phyloP scores from a whole-genome alignment of 2,797 vertebrate species.

The Nannoperca australis region DNA sequence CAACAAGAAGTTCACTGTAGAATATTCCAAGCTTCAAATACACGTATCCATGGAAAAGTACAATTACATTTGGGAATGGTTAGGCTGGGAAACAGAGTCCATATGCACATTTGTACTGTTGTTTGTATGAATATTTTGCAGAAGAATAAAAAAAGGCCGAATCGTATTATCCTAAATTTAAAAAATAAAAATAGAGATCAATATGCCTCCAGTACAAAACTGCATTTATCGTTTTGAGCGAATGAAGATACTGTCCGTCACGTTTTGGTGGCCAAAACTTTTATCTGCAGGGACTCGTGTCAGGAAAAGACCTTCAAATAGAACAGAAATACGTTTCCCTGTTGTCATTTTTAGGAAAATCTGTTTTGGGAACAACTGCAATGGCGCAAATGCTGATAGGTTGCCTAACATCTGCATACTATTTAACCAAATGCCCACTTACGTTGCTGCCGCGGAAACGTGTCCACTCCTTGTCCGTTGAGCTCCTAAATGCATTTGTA shows the following conservation, averaged over 20 bases:
- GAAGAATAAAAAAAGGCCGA: not conserved
- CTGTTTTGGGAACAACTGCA: not conserved
- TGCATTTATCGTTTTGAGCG: not conserved
- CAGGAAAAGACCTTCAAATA: constrained; percentile 41
- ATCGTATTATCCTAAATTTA: not conserved
- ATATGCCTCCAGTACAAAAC: not conserved
- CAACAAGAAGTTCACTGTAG: constrained; percentile 10
- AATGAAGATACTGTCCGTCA: constrained; percentile 18
- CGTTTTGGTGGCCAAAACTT: constrained; percentile 19
- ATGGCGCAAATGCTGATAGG: not conserved
- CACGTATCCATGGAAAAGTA: not conserved
- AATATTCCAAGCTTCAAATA: constrained; percentile 20
- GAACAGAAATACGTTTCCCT: constrained; percentile 16
- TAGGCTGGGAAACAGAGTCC: not conserved
- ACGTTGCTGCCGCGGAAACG: constrained; percentile 92
- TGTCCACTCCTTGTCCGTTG: constrained; percentile 98
- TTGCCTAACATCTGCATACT: constrained; percentile 10
- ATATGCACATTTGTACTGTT: constrained; percentile 2
- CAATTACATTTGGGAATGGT: constrained; percentile 12
- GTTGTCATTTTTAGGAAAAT: constrained; percentile 33
- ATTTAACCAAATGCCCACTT: constrained; percentile 81
- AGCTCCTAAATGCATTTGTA: constrained; percentile 99
- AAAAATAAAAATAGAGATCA: not conserved
- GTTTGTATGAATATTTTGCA: constrained; percentile 4
- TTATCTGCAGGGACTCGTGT: constrained; percentile 29